Base-by-base conservation (phyloP, 2,888 invertebrate genomes). In the Cephus sareptanus region DNA sequence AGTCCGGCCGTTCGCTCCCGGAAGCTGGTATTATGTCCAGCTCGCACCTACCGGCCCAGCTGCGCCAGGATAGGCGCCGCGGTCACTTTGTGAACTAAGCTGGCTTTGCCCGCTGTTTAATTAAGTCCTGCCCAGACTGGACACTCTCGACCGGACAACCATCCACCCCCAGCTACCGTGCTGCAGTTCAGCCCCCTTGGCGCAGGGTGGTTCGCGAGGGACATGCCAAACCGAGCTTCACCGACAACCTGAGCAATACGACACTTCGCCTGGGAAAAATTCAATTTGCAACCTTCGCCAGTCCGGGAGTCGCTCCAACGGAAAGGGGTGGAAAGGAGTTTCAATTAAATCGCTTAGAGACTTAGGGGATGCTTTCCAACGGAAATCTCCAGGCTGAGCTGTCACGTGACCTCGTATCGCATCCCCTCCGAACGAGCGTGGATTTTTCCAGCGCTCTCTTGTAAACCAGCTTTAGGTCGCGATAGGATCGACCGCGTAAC, bases 71-170 rank as follows among this genome's bases (percentile, higher is more conserved):
- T 77, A 88, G 89, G 87, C 89, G 88, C 87, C 89, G 91, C 89
- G 91, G 91, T 91, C 90, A 90, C 91, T 91, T 91, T 91, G 91
- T 91, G 90, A 91, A 89, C 90, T 90, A 90, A 90, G 89, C 90
- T 88, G 88, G 90, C 90, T 90, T 90, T 90, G 87, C 89, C 86
- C 87, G 87, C 87, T 90, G 90, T 91, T 91, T 91, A 91, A 91
- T 91, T 91, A 91, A 91, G 90, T 91, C 90, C 90, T 87, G 88
- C 90, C 90, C 89, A 88, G 88, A 88, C 88, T 89, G 88, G 68
- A 70, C 68, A 74, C 79, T 76, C 76, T 79, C 37, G 31, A 79
- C 76, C 73, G 78, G 73, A 76, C 79, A 69, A 73, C 79, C 69
- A 74, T 9, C 74, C 12, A 0, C 9, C n/a, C 13, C 71, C 13